Evolutionary conservation across 2,113 vertebrate genomes (phyloP).

Genomic region (Machaerirhynchus nigripectus): DNA sequence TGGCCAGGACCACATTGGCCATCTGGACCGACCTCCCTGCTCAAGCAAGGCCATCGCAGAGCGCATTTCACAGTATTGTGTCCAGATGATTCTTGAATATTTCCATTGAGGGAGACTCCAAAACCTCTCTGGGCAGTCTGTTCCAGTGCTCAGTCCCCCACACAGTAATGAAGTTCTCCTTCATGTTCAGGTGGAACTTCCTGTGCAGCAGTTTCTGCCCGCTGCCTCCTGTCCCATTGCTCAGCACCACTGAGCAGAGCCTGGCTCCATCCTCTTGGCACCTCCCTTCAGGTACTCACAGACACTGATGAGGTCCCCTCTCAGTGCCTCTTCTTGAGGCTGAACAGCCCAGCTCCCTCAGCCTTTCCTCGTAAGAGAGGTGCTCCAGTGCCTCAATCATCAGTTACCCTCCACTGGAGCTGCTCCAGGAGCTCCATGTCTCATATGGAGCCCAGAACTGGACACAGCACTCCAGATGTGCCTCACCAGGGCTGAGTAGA

Average conservation of each 20-base stretch:
- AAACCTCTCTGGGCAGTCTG: fast-evolving
- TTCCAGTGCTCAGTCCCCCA: fast-evolving
- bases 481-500: neutral
- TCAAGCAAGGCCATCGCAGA: neutral
- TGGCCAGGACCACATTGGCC: neutral
- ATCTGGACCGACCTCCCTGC: neutral
- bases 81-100: neutral
- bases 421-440: neutral
- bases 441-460: neutral
- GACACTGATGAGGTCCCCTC: neutral
- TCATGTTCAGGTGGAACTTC: neutral
- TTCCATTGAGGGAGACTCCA: neutral
- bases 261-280: neutral
- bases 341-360: neutral
- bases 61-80: neutral
- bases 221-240: neutral
- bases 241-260: neutral
- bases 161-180: neutral
- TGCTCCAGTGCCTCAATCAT: neutral
- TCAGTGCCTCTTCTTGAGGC: neutral
- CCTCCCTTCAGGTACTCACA: neutral
- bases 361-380: neutral
- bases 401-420: neutral
- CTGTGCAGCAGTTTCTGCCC: neutral
- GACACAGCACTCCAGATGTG: neutral